phyloP scores from a whole-genome alignment of 64 coral and sea anemone genomes.

The Stichodactyla mertensii region DNA sequence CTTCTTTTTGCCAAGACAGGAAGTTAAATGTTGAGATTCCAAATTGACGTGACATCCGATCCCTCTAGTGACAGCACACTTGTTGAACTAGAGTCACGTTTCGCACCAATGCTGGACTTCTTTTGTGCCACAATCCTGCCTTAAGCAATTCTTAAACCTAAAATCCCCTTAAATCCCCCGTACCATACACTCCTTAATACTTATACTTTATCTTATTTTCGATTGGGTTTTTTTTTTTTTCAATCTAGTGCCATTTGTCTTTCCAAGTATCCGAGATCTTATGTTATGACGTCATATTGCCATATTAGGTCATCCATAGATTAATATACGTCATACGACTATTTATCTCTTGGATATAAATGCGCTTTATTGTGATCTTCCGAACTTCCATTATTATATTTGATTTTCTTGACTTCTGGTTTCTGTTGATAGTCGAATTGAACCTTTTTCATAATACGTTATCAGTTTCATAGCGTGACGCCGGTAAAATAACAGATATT shows the following conservation, averaged over 20 bases:
- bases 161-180: not conserved
- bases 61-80: conserved; percentile 4
- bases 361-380: not conserved
- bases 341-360: not conserved
- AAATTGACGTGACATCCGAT: conserved; percentile 14
- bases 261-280: not conserved
- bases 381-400: not conserved
- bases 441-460: too few species aligned
- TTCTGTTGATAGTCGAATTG: not conserved
- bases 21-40: conserved; percentile 9
- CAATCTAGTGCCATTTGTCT: not conserved
- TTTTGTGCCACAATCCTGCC: not conserved
- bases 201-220: not conserved
- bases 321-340: not conserved
- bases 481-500: too few species aligned
- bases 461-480: too few species aligned
- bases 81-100: not conserved
- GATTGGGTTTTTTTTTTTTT: not conserved
- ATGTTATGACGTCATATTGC: not conserved
- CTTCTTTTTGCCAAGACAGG: not conserved
- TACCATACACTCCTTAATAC: not conserved
- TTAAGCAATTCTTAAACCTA: not conserved
- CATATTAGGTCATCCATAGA: not conserved
- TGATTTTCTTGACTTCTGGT: not conserved
- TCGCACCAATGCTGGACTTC: not conserved